Evolutionary conservation across 1,140 invertebrate genomes (phyloP).

Genomic region (Leptoteleia sp.): DNA sequence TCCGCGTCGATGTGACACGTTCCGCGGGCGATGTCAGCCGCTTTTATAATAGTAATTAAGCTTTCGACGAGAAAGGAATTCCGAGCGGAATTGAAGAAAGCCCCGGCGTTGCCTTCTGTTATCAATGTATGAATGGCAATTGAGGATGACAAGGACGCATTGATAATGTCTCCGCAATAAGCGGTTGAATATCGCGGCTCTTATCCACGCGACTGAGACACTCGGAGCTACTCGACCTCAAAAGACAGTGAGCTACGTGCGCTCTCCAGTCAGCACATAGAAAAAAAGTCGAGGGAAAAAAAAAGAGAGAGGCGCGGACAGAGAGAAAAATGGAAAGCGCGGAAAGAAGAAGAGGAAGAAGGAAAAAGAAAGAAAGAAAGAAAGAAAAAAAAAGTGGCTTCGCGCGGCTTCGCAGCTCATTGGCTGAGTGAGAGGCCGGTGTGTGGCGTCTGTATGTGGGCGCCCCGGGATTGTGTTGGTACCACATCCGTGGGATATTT

Average conservation of each 20-base stretch:
- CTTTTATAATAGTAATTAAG: slow-evolving; percentile 58
- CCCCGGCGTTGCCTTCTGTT: slow-evolving; percentile 28
- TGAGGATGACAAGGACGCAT: slow-evolving; percentile 60
- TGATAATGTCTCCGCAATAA: slow-evolving; percentile 63
- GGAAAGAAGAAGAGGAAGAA: too few relatives aligned
- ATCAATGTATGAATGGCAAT: slow-evolving; percentile 61
- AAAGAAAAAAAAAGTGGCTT: slow-evolving; percentile 44
- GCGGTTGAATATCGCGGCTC: slow-evolving; percentile 62
- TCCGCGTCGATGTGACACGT: slow-evolving; percentile 11
- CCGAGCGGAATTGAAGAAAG: slow-evolving; percentile 34
- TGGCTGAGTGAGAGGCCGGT: slow-evolving; percentile 38
- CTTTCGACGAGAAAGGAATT: slow-evolving; percentile 36
- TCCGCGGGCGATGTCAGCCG: slow-evolving; percentile 23
- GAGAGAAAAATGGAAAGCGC: too few relatives aligned
- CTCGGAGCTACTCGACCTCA: slow-evolving; percentile 63
- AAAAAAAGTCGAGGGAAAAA: slow-evolving; percentile 28
- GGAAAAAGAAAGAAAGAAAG: too few relatives aligned
- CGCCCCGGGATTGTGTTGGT: slow-evolving; percentile 38
- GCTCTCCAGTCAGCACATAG: slow-evolving; percentile 50
- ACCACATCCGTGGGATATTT: slow-evolving; percentile 49
- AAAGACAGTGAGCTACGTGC: slow-evolving; percentile 65
- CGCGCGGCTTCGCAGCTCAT: slow-evolving; percentile 49
- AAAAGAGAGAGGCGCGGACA: too few relatives aligned
- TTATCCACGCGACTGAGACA: slow-evolving; percentile 65
- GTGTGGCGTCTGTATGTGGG: slow-evolving; percentile 39